Percentiles rank a stretch among this genome's conserved stretches.
Evolutionary conservation across 2,113 vertebrate species (phyloP).

Genomic region (Lanius collurio): DNA sequence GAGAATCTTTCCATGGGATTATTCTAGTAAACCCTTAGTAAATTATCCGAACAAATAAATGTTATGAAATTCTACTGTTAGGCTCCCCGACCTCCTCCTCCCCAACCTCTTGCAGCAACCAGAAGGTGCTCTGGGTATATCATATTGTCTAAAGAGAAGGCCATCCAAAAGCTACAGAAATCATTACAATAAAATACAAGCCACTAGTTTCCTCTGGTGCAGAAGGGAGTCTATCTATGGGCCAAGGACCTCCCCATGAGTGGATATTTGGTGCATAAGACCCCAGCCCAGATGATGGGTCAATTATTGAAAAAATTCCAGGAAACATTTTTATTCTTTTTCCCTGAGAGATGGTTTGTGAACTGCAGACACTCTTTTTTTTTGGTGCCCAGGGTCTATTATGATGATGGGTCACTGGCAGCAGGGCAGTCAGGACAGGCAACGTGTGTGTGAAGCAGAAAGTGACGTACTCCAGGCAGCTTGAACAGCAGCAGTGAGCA

Average conservation of each 20-base stretch:
- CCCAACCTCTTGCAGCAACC: background rate
- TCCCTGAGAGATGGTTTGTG: background rate
- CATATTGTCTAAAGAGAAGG: background rate
- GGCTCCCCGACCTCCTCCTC: background rate
- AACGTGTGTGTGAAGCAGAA: fast-evolving
- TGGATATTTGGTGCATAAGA: background rate
- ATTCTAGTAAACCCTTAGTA: constrained; percentile 1
- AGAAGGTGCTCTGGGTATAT: background rate
- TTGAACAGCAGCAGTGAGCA: background rate
- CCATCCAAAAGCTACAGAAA: constrained; percentile 32
- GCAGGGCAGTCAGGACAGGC: background rate
- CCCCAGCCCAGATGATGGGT: background rate
- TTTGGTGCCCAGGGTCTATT: background rate
- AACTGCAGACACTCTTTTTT: background rate
- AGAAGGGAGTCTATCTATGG: background rate
- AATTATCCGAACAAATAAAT: constrained; percentile 15
- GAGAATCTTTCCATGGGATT: background rate
- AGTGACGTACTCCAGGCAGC: fast-evolving
- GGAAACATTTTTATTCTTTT: background rate
- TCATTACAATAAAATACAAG: background rate
- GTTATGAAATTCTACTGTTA: constrained; percentile 16
- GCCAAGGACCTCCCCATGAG: fast-evolving
- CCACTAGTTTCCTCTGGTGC: background rate
- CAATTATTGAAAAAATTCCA: background rate
- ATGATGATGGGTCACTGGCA: background rate